Evolutionary conservation across 2,888 invertebrate genomes (phyloP), one percentile per base, ranked within the genome.

Genomic region (Aphidius colemani): DNA sequence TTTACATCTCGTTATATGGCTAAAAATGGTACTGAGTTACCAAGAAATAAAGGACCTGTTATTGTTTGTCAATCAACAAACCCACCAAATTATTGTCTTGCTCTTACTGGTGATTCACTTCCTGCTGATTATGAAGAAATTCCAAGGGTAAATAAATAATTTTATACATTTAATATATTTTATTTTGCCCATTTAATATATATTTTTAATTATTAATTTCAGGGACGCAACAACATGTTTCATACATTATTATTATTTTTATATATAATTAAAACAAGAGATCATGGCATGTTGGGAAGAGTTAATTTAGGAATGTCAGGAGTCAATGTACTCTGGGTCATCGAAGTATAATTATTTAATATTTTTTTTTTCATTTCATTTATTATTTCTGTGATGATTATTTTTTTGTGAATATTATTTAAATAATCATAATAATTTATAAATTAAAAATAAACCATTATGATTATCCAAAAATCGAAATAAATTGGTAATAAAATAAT

Each of bases 181-280:
- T 18, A 58, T 59, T 48, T 55, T 59, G 10, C 45, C 39, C 18
- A 55, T 51, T 55, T 62, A 59, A 43, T 18, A 39, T 70, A 66
- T 43, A 66, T 69, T 68, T 66, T 65, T 71, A 18, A 18, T 18
- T 18, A 18, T 18, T 18, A 18, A 18, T 18, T 18, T 18, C 79
- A 89, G 88, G 95, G 95, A 59, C 88, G 95, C 75, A 94, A 94
- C 84, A 96, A 95, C 84, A 84, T 96, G 75, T 92, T 95, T 80
- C 93, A 95, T 82, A 89, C 93, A 59, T 86, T 96, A 67, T 86
- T 96, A 73, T 87, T 95, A 75, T 92, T 96, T 80, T 80, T 95
- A 49, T 88, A 91, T 76, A 88, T 89, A 74, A 89, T 94, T 69
- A 91, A 90, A 72, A 86, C 85, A 68, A 87, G 89, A 71, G 89